These are phyloP conservation scores for Leptura quadrifasciata DNA, from an alignment of 2,888 invertebrate genomes.

Conservation along the genomic window DNA sequence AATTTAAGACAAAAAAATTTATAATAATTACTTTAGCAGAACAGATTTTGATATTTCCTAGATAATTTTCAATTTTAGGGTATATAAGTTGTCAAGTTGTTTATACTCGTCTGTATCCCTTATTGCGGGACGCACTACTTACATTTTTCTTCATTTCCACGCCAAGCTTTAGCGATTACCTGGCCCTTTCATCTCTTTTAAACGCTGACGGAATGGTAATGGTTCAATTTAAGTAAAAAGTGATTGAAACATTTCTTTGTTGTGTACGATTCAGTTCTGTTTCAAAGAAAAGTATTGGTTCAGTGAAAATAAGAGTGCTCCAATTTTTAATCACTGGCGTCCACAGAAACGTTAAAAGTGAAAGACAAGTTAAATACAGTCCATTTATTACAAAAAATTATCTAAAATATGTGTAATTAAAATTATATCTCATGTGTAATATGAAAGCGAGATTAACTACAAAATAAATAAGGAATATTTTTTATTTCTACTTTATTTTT, in stretches of 20 bases:
- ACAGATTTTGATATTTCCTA: constrained; percentile 40
- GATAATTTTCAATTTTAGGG: constrained; percentile 54
- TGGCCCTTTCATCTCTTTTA: constrained; percentile 23
- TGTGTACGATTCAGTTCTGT: neutral
- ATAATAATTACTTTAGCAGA: constrained; percentile 24
- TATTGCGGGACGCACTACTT: constrained; percentile 44
- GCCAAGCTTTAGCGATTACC: constrained; percentile 28
- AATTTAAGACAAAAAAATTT: constrained; percentile 13
- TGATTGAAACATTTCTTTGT: constrained; percentile 20
- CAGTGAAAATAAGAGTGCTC: neutral
- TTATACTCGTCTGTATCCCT: constrained; percentile 48
- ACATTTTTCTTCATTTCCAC: constrained; percentile 51
- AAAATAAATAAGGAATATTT: too few relatives aligned
- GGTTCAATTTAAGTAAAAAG: constrained; percentile 34
- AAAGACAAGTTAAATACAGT: too few relatives aligned
- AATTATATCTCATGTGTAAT: too few relatives aligned
- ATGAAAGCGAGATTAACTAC: too few relatives aligned
- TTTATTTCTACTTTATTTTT: too few relatives aligned
- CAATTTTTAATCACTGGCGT: too few relatives aligned
- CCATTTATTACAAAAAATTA: too few relatives aligned
- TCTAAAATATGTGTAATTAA: too few relatives aligned
- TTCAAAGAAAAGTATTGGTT: neutral
- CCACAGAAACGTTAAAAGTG: too few relatives aligned
- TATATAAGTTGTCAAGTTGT: constrained; percentile 52
- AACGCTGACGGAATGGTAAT: constrained; percentile 37